phyloP scores from a whole-genome alignment of 1,140 invertebrate genomes.

The Bombus difficillimus region DNA sequence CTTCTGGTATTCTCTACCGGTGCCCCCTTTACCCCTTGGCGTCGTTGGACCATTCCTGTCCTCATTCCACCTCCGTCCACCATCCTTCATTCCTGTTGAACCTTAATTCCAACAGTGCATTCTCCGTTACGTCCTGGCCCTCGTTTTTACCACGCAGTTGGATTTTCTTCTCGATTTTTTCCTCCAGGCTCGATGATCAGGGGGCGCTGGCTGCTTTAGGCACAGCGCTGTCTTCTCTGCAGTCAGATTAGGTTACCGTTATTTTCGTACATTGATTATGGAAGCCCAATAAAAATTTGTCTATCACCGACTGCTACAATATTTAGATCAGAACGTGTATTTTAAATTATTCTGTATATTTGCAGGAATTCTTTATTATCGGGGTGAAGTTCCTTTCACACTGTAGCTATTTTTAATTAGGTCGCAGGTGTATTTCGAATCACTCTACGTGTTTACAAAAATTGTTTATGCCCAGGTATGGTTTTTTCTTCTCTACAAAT shows the following conservation, averaged over 20 bases:
- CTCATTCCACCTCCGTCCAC: conserved; percentile 62
- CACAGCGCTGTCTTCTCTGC: neutral
- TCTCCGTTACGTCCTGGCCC: conserved; percentile 60
- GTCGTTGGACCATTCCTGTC: conserved; percentile 65
- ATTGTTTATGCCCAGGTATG: too few relatives aligned
- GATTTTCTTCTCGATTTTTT: conserved; percentile 43
- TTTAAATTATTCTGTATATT: too few relatives aligned
- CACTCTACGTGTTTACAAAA: too few relatives aligned
- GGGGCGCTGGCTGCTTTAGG: neutral
- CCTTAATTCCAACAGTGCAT: conserved; percentile 69
- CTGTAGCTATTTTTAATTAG: too few relatives aligned
- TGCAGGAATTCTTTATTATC: too few relatives aligned
- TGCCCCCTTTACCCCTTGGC: conserved; percentile 48
- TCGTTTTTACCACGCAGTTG: conserved; percentile 38
- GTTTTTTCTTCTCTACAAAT: too few relatives aligned
- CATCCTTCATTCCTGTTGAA: conserved; percentile 67
- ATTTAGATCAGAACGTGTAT: too few relatives aligned
- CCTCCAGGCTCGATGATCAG: neutral
- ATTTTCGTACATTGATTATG: neutral
- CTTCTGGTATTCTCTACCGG: conserved; percentile 72
- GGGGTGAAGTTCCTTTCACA: too few relatives aligned
- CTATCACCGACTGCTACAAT: too few relatives aligned
- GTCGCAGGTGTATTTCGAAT: too few relatives aligned
- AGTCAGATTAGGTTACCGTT: neutral
- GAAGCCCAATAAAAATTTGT: neutral